phyloP scores from a whole-genome alignment of 2,888 invertebrate genomes.

The Apodemia duryi region DNA sequence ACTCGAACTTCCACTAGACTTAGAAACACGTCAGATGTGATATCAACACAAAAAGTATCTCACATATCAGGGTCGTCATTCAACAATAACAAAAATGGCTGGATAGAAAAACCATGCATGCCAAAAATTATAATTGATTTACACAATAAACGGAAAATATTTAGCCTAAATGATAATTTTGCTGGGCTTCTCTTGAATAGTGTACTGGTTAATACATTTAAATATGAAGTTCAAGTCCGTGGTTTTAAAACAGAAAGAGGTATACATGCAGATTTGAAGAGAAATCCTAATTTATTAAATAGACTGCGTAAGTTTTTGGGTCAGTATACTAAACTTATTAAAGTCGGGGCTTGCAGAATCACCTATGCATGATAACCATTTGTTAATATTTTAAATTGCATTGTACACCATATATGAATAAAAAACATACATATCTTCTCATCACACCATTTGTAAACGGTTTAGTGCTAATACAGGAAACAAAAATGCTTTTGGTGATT shows the following conservation, averaged over 20 bases:
- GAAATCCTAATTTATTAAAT: slow-evolving; percentile 85
- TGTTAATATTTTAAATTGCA: no score
- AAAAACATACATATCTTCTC: no score
- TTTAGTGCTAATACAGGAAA: no score
- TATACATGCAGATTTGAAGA: slow-evolving; percentile 82
- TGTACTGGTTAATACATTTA: slow-evolving; percentile 42
- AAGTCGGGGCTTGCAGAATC: slow-evolving; percentile 16
- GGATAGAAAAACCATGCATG: slow-evolving; percentile 34
- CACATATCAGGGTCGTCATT: slow-evolving; percentile 59
- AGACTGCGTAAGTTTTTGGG: slow-evolving; percentile 81
- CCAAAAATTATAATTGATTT: slow-evolving; percentile 50
- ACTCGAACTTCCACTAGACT: slow-evolving; percentile 39
- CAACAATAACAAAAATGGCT: slow-evolving; percentile 66
- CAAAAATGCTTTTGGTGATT: no score
- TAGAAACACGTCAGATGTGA: slow-evolving; percentile 36
- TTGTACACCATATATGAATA: no score
- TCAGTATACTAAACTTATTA: slow-evolving; percentile 44
- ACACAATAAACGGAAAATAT: slow-evolving; percentile 40
- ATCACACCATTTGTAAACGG: no score
- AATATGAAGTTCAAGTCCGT: slow-evolving; percentile 78
- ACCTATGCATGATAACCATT: background rate
- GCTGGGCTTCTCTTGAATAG: slow-evolving; percentile 45
- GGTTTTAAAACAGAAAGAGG: slow-evolving; percentile 90
- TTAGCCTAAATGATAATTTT: slow-evolving; percentile 54
- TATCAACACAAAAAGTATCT: slow-evolving; percentile 54